Evolutionary conservation across 1,140 invertebrate species (phyloP).

Genomic region (Nephila pilipes): DNA sequence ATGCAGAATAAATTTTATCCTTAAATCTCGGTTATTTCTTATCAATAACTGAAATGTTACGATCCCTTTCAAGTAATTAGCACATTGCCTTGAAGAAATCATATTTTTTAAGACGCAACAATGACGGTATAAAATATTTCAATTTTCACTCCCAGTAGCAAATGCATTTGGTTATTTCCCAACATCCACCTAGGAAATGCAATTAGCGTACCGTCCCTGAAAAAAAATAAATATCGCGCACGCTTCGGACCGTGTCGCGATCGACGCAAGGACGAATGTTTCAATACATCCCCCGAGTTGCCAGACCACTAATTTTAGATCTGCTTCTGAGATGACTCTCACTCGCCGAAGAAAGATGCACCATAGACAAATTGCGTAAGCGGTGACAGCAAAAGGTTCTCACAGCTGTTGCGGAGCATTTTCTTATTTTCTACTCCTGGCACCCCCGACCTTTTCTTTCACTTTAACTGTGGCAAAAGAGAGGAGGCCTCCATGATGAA

Average conservation of each 20-base stretch:
- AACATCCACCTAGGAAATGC: background rate
- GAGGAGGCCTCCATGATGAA: conserved; percentile 16
- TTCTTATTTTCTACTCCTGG: conserved; percentile 8
- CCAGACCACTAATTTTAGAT: conserved; percentile 42
- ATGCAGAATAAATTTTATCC: too few relatives aligned
- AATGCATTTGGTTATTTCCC: too few relatives aligned
- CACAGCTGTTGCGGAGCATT: conserved; percentile 44
- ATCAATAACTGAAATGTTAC: too few relatives aligned
- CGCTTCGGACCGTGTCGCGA: conserved; percentile 21
- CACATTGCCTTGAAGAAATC: too few relatives aligned
- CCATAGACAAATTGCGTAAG: conserved; percentile 56
- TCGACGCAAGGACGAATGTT: conserved; percentile 31
- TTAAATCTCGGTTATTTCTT: too few relatives aligned
- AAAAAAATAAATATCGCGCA: background rate
- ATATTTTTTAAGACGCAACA: too few relatives aligned
- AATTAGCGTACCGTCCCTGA: conserved; percentile 15
- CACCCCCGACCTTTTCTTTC: conserved; percentile 26
- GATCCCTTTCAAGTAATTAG: too few relatives aligned
- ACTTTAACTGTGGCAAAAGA: conserved; percentile 25
- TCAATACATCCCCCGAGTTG: conserved; percentile 15
- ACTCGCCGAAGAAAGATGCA: conserved; percentile 16
- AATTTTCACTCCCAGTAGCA: too few relatives aligned
- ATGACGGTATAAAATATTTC: too few relatives aligned
- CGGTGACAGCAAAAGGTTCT: background rate
- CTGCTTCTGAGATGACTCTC: conserved; percentile 24